Percentiles rank a stretch among this genome's conserved stretches.
These are phyloP conservation scores for Plecturocebus donacophilus DNA, from an alignment of 2,113 vertebrate species.

Conservation along the genomic window DNA sequence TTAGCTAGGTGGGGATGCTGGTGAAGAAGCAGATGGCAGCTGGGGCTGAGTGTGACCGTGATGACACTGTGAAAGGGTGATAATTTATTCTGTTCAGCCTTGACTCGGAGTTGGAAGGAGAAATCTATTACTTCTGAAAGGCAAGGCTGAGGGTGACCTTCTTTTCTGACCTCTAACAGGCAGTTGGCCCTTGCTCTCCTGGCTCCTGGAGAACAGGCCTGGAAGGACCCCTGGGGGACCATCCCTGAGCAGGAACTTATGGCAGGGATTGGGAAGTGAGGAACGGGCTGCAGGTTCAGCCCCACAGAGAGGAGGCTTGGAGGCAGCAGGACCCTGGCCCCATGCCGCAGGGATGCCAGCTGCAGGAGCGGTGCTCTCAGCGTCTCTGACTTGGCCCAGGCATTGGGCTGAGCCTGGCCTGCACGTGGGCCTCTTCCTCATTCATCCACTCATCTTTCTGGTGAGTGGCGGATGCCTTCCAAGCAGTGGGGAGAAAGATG, in stretches of 20 bases:
- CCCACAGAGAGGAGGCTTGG: not conserved
- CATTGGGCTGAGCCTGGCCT: fast-evolving
- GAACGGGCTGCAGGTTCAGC: not conserved
- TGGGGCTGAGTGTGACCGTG: constrained; percentile 62
- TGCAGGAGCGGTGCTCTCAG: fast-evolving
- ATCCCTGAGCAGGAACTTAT: not conserved
- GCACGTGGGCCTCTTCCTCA: not conserved
- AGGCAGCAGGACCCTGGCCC: not conserved
- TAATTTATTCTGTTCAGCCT: constrained; percentile 73
- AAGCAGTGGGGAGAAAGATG: constrained; percentile 60
- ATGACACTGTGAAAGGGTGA: constrained; percentile 59
- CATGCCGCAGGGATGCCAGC: fast-evolving
- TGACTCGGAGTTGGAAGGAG: constrained; percentile 66
- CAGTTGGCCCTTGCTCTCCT: not conserved
- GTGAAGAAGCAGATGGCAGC: constrained; percentile 72
- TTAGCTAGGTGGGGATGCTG: constrained; percentile 64
- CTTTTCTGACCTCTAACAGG: constrained; percentile 38
- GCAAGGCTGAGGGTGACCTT: constrained; percentile 29
- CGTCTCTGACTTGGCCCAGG: not conserved
- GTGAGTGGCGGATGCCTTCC: not conserved
- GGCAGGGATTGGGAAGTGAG: not conserved
- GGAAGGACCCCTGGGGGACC: not conserved
- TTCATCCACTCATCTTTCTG: not conserved
- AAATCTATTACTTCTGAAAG: constrained; percentile 59
- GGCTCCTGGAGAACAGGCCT: not conserved